A percentile compares a stretch with the other conserved stretches of the same genome.
These are phyloP conservation scores for Champsocephalus esox DNA, from an alignment of 2,797 vertebrate genomes.

Conservation along the genomic window DNA sequence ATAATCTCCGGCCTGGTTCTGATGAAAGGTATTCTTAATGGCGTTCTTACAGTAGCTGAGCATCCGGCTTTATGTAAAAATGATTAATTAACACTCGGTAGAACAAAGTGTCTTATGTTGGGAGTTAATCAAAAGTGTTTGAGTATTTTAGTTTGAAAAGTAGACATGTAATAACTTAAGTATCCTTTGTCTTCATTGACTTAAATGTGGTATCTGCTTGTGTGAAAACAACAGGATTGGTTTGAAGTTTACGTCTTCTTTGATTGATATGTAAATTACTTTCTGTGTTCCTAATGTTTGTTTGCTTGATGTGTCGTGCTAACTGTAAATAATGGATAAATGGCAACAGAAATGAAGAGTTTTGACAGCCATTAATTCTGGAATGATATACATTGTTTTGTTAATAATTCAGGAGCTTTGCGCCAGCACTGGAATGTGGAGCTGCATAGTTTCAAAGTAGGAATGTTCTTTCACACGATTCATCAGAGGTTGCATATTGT, in stretches of 20 bases:
- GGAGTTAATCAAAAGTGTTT: conserved; percentile 24
- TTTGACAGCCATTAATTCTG: conserved; percentile 56
- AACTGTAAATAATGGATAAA: conserved; percentile 39
- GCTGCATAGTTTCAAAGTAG: conserved; percentile 58
- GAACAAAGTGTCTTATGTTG: conserved; percentile 45
- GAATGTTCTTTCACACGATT: conserved; percentile 62
- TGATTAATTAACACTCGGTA: conserved; percentile 49
- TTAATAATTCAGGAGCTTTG: conserved; percentile 70
- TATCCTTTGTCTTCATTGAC: not conserved
- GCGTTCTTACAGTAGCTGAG: not conserved
- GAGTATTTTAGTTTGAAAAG: conserved; percentile 9
- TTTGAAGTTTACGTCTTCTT: conserved; percentile 16
- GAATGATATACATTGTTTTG: conserved; percentile 53
- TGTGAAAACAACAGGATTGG: not conserved
- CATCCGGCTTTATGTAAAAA: conserved; percentile 24
- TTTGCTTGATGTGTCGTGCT: conserved; percentile 18
- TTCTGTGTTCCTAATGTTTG: conserved; percentile 6
- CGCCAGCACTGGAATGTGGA: conserved; percentile 33
- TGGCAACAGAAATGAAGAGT: conserved; percentile 30
- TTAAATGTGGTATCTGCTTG: not conserved
- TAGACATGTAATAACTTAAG: not conserved
- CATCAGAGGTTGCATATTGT: conserved; percentile 53
- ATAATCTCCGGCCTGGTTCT: conserved; percentile 28
- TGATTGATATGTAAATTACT: conserved; percentile 16
- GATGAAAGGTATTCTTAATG: conserved; percentile 40